Percentiles rank a stretch among this genome's conserved stretches.
phyloP scores from a whole-genome alignment of 2,113 vertebrate species.

The Centropus bengalensis region DNA sequence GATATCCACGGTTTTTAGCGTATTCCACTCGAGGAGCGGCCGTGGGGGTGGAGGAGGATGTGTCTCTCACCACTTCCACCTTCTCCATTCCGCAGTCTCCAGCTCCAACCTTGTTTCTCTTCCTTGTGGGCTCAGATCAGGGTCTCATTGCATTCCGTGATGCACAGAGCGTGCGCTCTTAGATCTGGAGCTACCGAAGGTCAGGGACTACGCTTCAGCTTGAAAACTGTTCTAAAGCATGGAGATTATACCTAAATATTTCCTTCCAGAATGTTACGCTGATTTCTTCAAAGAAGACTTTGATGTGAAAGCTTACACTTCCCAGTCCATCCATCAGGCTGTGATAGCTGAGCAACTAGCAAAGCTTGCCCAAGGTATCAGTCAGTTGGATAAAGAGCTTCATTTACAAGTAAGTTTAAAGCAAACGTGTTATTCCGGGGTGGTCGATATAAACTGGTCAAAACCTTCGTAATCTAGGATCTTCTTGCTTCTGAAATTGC shows the following conservation, averaged over 20 bases:
- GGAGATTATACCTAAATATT: neutral
- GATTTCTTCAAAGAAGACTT: slow-evolving; percentile 91
- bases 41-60: rapidly evolving
- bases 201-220: neutral
- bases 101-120: neutral
- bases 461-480: neutral
- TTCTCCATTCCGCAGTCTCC: too few species aligned
- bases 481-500: neutral
- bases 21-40: neutral
- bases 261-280: slow-evolving; percentile 85
- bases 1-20: neutral
- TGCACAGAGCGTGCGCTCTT: neutral
- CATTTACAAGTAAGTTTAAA: slow-evolving; percentile 87
- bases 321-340: slow-evolving; percentile 93
- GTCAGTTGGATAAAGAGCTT: slow-evolving; percentile 95
- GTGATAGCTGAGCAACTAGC: slow-evolving; percentile 94
- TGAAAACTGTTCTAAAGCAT: neutral
- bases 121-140: neutral
- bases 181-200: rapidly evolving
- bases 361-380: slow-evolving; percentile 94
- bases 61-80: neutral
- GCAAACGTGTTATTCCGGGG: neutral
- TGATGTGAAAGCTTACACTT: slow-evolving; percentile 94
- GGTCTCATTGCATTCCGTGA: rapidly evolving
- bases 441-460: neutral